A percentile compares a stretch with the other conserved stretches of the same genome.
phyloP scores from a whole-genome alignment of 2,113 vertebrate species.

The Vireo altiloquus region DNA sequence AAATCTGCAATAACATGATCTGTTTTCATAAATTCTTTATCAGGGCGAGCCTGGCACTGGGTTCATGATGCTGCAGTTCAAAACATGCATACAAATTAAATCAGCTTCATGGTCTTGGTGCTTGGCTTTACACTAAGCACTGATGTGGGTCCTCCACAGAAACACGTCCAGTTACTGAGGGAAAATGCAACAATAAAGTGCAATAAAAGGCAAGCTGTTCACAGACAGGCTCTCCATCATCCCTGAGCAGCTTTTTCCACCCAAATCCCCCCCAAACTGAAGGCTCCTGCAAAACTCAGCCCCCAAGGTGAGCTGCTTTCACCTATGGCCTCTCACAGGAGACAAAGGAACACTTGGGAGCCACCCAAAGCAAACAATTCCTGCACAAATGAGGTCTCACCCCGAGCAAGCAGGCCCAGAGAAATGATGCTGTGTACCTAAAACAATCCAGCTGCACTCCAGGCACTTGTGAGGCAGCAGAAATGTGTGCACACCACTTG shows the following conservation, averaged over 20 bases:
- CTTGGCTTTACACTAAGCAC: neutral
- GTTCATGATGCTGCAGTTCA: neutral
- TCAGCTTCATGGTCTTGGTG: neutral
- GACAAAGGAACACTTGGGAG: neutral
- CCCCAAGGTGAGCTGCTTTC: neutral
- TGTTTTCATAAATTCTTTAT: neutral
- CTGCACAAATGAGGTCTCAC: neutral
- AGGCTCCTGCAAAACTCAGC: neutral
- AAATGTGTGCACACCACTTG: neutral
- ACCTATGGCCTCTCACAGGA: neutral
- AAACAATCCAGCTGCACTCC: neutral
- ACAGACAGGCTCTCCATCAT: fast-evolving
- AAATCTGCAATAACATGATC: neutral
- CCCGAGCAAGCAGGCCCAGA: fast-evolving
- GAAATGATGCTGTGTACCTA: neutral
- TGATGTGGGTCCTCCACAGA: neutral
- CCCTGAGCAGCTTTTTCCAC: neutral
- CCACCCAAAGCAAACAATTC: neutral
- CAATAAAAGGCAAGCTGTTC: neutral
- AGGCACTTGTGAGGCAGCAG: neutral
- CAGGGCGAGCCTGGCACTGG: neutral
- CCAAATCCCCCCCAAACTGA: neutral
- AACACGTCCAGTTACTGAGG: neutral
- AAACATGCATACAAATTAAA: neutral
- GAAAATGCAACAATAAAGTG: neutral